Percentiles rank a stretch among this genome's conserved stretches.
Evolutionary conservation across 2,113 vertebrate species (phyloP).

Genomic region (Mastomys coucha): DNA sequence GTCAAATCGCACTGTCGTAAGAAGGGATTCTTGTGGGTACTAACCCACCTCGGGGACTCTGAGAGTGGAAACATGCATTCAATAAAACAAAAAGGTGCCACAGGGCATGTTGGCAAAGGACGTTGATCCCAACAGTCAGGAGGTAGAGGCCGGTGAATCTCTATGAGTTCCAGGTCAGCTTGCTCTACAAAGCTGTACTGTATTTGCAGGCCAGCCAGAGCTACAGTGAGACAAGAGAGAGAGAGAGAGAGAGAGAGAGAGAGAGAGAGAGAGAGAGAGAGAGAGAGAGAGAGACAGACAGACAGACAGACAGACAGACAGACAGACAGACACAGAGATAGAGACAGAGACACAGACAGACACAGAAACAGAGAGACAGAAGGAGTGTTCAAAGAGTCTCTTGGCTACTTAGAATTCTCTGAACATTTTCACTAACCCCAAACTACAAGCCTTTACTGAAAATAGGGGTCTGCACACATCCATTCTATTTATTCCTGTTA

Average conservation of each 20-base stretch:
- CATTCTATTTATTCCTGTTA: background rate
- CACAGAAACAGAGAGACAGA: no score
- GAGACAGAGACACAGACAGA: no score
- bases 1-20: background rate
- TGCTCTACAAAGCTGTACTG: background rate
- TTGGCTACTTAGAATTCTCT: background rate
- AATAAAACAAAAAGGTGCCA: background rate
- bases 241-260: no score
- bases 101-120: background rate
- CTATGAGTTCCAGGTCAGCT: background rate
- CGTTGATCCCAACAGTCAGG: background rate
- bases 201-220: background rate
- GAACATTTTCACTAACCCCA: background rate
- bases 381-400: background rate
- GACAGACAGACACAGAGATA: no score
- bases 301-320: background rate
- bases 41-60: background rate
- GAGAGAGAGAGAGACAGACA: no score
- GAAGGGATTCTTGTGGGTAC: conserved; percentile 17
- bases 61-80: background rate
- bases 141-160: background rate
- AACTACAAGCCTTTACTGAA: background rate
- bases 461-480: background rate
- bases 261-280: background rate
- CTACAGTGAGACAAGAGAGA: background rate